phyloP scores from a whole-genome alignment of 2,888 invertebrate species.

The Tethea ocularis region DNA sequence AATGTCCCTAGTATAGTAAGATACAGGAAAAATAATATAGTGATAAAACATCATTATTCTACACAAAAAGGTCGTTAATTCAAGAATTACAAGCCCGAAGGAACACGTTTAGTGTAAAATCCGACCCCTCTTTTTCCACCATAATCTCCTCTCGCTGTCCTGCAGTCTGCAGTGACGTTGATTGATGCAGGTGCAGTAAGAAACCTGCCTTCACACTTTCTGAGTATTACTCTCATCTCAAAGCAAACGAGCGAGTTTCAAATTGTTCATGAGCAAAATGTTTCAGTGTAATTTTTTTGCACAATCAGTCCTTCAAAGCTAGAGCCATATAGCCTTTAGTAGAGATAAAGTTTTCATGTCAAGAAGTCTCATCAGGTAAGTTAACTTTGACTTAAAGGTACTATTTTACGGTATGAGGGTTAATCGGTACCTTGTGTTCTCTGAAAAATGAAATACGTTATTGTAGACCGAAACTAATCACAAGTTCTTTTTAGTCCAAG shows the following conservation, averaged over 20 bases:
- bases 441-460: too few species aligned
- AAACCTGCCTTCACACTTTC: slow-evolving; percentile 56
- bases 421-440: too few species aligned
- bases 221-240: slow-evolving; percentile 29
- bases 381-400: background rate
- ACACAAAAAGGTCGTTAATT: slow-evolving; percentile 40
- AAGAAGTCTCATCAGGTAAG: background rate
- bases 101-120: slow-evolving; percentile 28
- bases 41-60: background rate
- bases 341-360: background rate
- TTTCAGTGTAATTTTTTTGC: slow-evolving; percentile 23
- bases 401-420: background rate
- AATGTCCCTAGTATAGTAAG: background rate
- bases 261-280: slow-evolving; percentile 27
- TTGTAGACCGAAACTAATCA: too few species aligned
- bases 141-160: slow-evolving; percentile 55
- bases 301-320: slow-evolving; percentile 12
- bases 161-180: slow-evolving; percentile 63
- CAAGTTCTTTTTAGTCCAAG: too few species aligned
- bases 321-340: background rate
- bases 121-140: slow-evolving; percentile 45
- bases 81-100: slow-evolving; percentile 30
- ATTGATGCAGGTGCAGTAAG: slow-evolving; percentile 77
- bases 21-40: background rate
- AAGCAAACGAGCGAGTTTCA: slow-evolving; percentile 35